Evolutionary conservation across 2,888 invertebrate genomes (phyloP).

Genomic region (Mesodorylaimus sp.): DNA sequence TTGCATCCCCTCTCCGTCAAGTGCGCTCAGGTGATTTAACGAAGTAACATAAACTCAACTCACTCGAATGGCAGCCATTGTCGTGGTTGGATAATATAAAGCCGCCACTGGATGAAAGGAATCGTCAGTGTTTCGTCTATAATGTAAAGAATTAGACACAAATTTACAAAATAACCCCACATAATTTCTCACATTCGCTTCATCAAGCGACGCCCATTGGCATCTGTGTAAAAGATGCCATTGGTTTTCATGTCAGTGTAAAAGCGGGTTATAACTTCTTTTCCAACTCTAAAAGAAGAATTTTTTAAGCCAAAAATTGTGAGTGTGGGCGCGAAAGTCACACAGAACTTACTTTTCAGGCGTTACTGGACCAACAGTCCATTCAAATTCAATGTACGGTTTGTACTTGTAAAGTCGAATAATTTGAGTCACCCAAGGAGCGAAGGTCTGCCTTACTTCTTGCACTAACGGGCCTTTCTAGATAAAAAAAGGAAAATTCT

Average conservation of each 20-base stretch:
- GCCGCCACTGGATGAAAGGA: neutral
- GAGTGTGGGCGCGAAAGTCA: neutral
- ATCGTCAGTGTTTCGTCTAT: too few species aligned
- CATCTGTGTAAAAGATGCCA: conserved; percentile 65
- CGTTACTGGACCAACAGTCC: conserved; percentile 42
- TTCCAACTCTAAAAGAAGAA: neutral
- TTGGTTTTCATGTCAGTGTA: conserved; percentile 38
- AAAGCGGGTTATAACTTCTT: neutral
- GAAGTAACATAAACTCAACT: too few species aligned
- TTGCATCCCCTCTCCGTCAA: too few species aligned
- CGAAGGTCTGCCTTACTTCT: conserved; percentile 53
- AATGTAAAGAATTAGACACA: too few species aligned
- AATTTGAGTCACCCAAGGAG: conserved; percentile 54
- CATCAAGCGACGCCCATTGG: conserved; percentile 53
- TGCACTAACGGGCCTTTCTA: conserved; percentile 49
- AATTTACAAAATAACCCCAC: too few species aligned
- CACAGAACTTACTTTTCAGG: conserved; percentile 22
- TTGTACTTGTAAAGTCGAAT: conserved; percentile 47
- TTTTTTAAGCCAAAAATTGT: neutral
- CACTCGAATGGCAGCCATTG: neutral
- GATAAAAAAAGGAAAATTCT: too few species aligned
- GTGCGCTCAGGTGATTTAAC: too few species aligned
- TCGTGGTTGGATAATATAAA: neutral
- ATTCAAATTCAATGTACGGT: conserved; percentile 39
- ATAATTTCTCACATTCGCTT: conserved; percentile 16